These are phyloP conservation scores for Ommatoiulus sabulosus DNA, from an alignment of 2,888 invertebrate species.

Conservation along the genomic window DNA sequence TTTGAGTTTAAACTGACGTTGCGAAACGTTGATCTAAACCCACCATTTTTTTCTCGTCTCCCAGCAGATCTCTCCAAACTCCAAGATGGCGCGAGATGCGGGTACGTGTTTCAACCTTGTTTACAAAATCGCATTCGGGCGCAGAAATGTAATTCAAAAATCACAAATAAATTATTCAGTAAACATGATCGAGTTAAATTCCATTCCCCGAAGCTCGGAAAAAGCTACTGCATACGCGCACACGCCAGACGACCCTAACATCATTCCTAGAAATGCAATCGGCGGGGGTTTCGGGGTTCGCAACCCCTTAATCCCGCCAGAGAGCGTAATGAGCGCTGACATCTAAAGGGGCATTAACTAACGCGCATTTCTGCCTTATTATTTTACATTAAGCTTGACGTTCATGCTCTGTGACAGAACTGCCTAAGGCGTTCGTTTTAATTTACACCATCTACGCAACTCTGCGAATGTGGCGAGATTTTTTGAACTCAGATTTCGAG, in stretches of 20 bases:
- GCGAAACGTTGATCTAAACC: too few relatives aligned
- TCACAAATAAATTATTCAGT: slow-evolving; percentile 36
- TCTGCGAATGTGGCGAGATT: neutral
- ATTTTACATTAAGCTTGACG: slow-evolving; percentile 23
- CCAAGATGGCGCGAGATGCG: too few relatives aligned
- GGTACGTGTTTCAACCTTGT: neutral
- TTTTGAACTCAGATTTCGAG: neutral
- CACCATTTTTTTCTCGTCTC: too few relatives aligned
- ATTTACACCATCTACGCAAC: neutral
- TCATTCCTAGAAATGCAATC: neutral
- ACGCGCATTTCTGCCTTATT: slow-evolving; percentile 24
- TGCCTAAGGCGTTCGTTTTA: slow-evolving; percentile 23
- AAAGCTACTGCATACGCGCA: neutral
- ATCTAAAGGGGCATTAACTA: slow-evolving; percentile 11
- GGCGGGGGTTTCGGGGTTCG: neutral
- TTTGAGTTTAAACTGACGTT: too few relatives aligned
- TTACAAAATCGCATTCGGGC: slow-evolving; percentile 31
- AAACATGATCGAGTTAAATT: slow-evolving; percentile 23
- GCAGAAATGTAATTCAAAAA: slow-evolving; percentile 31
- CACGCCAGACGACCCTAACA: neutral
- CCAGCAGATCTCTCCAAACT: too few relatives aligned
- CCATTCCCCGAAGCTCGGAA: neutral
- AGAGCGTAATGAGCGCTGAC: neutral
- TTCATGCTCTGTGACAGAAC: neutral
- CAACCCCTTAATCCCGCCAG: neutral